Base-by-base conservation (phyloP, 1,140 invertebrate genomes). In the Zaprionus tsacasi region DNA sequence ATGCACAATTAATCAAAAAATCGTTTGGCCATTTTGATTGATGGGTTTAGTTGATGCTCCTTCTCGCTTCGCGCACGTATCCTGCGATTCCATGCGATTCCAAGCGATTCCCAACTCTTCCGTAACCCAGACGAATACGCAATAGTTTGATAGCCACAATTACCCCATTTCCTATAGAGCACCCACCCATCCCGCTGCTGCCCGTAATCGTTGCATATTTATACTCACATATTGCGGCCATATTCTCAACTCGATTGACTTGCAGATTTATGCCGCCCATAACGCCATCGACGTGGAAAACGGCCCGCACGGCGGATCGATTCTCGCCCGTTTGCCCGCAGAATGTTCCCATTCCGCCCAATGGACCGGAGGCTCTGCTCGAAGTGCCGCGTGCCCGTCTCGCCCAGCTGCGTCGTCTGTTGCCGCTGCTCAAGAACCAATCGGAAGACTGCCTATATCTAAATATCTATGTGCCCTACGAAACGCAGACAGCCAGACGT, bases 371-470 rank as follows among this genome's bases (percentile, higher is more conserved):
- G 80, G 95, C 96, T 1, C 93, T 96, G 27, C 93, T 96, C 75
- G 93, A 95, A 77, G 95, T 97, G 81, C 97, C 98, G 8, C 94
- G 96, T 36, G 96, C 95, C 12, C 94, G 97, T 17, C 95, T 98
- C 36, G 95, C 96, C 30, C 96, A 97, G 91, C 94, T 99, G 33
- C 95, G 97, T 79, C 95, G 96, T 74, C 93, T 99, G 75, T 93
- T 96, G 61, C 96, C 97, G 8, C 94, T 97, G 73, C 94, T 99
- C 38, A 95, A 95, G 77, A 97, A 99, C 91, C 97, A 99, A 94
- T 98, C 96, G 93, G 98, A 99, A 94, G 98, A 99, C 94, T 99
- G 98, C 93, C 96, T 99, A 81, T 99, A 99, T 93, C 95, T 99
- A 81, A 99, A 99, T 93, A 95, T 99, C 71, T 99, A 98, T 93